phyloP scores from a whole-genome alignment of 2,888 invertebrate species.

The Serripes groenlandicus region DNA sequence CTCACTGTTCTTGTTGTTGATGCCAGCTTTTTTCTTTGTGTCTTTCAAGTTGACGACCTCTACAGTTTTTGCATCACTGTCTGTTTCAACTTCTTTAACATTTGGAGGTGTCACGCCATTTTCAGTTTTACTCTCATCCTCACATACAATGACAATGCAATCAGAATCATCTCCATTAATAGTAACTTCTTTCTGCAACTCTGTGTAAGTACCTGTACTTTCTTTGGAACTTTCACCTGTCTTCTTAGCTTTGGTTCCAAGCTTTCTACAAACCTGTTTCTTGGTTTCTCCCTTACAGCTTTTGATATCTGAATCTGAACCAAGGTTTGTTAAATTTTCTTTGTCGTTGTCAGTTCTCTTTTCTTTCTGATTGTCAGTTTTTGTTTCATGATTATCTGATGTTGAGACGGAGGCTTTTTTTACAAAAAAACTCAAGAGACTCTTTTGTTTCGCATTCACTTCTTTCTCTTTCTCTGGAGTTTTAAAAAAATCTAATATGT shows the following conservation, averaged over 20 bases:
- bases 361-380: not conserved
- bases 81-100: not conserved
- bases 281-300: not conserved
- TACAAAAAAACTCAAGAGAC: conserved; percentile 61
- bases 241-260: not conserved
- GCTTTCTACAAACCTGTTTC: not conserved
- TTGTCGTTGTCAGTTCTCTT: conserved; percentile 33
- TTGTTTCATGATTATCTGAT: not conserved
- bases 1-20: not conserved
- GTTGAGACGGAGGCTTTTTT: conserved; percentile 18
- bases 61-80: not conserved
- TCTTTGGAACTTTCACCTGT: not conserved
- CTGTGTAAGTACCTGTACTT: not conserved
- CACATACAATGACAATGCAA: not conserved
- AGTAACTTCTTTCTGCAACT: not conserved
- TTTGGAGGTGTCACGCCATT: not conserved
- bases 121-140: not conserved
- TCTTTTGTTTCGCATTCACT: conserved; percentile 59
- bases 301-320: not conserved
- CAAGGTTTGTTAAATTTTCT: conserved; percentile 40
- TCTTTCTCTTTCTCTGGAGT: conserved; percentile 65
- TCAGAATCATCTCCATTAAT: conserved; percentile 16
- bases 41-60: not conserved
- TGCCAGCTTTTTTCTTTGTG: not conserved
- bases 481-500: conserved; percentile 72